Percentiles rank a stretch among this genome's conserved stretches.
Evolutionary conservation across 2,113 vertebrate species (phyloP).

Genomic region (Cairina moschata): DNA sequence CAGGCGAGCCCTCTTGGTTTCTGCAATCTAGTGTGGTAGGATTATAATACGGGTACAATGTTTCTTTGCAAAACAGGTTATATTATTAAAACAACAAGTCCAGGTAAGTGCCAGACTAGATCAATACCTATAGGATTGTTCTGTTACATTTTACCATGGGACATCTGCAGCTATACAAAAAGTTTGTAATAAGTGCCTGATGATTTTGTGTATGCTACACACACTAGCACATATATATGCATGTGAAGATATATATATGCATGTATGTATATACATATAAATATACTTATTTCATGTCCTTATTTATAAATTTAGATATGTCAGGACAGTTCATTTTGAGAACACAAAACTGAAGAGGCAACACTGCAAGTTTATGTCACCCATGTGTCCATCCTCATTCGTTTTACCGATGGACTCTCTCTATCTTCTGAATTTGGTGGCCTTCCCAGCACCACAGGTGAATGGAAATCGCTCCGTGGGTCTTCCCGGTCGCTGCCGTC

Average conservation of each 20-base stretch:
- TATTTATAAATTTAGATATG: conserved; percentile 85
- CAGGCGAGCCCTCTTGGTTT: conserved; percentile 79
- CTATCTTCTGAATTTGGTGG: conserved; percentile 86
- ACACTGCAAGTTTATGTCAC: conserved; percentile 87
- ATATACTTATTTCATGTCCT: conserved; percentile 81
- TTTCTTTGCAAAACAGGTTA: conserved; percentile 78
- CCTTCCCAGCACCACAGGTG: conserved; percentile 86
- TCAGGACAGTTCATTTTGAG: conserved; percentile 80
- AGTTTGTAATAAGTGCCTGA: conserved; percentile 92
- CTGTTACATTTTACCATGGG: conserved; percentile 75
- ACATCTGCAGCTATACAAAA: conserved; percentile 78
- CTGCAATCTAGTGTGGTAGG: conserved; percentile 80
- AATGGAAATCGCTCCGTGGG: conserved; percentile 92
- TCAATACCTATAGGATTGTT: conserved; percentile 84
- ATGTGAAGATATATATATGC: conserved; percentile 76
- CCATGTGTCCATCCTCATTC: conserved; percentile 98
- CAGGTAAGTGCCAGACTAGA: conserved; percentile 88
- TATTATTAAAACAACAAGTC: conserved; percentile 84
- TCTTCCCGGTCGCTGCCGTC: conserved; percentile 97
- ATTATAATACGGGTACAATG: conserved; percentile 75
- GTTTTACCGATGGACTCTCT: conserved; percentile 95
- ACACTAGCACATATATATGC: conserved; percentile 81
- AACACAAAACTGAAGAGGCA: conserved; percentile 30
- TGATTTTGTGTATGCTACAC: conserved; percentile 77
- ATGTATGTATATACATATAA: conserved; percentile 85